A percentile compares a stretch with the other conserved stretches of the same genome.
Evolutionary conservation across 2,797 vertebrate genomes (phyloP).

Genomic region (Hyperoplus lanceolatus): DNA sequence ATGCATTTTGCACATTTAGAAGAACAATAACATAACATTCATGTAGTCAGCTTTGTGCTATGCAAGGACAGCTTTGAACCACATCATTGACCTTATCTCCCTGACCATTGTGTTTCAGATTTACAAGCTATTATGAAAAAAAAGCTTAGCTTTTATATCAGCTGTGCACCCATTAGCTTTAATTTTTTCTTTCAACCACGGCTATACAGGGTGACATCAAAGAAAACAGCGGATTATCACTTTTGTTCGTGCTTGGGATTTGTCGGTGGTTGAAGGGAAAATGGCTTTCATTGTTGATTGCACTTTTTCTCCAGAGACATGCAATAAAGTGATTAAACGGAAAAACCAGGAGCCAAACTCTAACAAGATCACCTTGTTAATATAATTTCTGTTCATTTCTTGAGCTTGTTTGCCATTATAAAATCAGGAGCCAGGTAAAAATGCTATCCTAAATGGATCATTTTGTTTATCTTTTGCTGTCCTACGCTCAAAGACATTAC

Average conservation of each 20-base stretch:
- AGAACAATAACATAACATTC: slow-evolving; percentile 90
- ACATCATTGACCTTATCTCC: slow-evolving; percentile 83
- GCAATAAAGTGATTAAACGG: slow-evolving; percentile 88
- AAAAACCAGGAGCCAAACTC: slow-evolving; percentile 59
- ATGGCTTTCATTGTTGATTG: slow-evolving; percentile 92
- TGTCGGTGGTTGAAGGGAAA: slow-evolving; percentile 86
- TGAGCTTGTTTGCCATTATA: slow-evolving; percentile 48
- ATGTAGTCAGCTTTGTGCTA: slow-evolving; percentile 97
- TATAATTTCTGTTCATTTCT: slow-evolving; percentile 47
- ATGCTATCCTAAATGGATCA: slow-evolving; percentile 45
- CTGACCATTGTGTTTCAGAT: slow-evolving; percentile 77
- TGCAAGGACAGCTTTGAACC: slow-evolving; percentile 95
- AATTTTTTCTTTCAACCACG: slow-evolving; percentile 61
- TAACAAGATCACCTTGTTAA: slow-evolving; percentile 57
- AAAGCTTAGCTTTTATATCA: slow-evolving; percentile 89
- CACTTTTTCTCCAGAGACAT: slow-evolving; percentile 91
- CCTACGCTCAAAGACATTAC: slow-evolving; percentile 47
- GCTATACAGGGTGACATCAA: slow-evolving; percentile 78
- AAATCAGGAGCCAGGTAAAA: slow-evolving; percentile 47
- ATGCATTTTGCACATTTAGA: slow-evolving; percentile 98
- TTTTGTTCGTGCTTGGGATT: slow-evolving; percentile 83
- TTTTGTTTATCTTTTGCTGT: slow-evolving; percentile 51
- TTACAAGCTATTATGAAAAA: slow-evolving; percentile 82
- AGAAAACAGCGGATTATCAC: slow-evolving; percentile 70
- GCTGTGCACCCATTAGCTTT: slow-evolving; percentile 87